Conservation (phyloP, 2,888 invertebrate species). For the Tetanocera ferruginea region DNA sequence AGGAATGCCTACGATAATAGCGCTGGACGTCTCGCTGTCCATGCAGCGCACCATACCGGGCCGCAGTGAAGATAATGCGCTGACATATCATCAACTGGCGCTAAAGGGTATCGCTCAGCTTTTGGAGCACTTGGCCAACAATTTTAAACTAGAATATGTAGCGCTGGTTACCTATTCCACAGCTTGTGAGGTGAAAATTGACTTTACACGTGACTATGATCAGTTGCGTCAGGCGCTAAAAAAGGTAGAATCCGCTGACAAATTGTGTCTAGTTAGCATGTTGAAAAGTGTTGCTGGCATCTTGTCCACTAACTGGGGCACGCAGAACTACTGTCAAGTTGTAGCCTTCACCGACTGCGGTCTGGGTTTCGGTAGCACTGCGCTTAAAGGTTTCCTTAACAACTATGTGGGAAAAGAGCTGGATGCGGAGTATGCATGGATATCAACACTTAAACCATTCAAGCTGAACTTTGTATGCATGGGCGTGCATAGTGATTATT, state of each 20-base stretch:
- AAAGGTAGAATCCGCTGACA: slow-evolving; percentile 86
- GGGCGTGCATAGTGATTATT: slow-evolving; percentile 76
- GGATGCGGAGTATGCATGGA: slow-evolving; percentile 72
- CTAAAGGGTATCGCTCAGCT: slow-evolving; percentile 65
- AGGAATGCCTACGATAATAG: slow-evolving; percentile 69
- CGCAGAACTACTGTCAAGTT: slow-evolving; percentile 86
- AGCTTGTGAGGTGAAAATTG: slow-evolving; percentile 75
- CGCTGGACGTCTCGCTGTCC: slow-evolving; percentile 68
- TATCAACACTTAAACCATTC: slow-evolving; percentile 85
- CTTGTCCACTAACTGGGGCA: slow-evolving; percentile 91
- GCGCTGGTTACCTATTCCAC: slow-evolving; percentile 63
- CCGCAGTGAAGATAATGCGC: slow-evolving; percentile 62
- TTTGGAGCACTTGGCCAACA: slow-evolving; percentile 63
- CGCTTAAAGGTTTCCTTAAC: slow-evolving; percentile 74
- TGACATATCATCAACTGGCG: slow-evolving; percentile 67
- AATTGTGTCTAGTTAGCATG: slow-evolving; percentile 86
- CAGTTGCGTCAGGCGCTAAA: slow-evolving; percentile 81
- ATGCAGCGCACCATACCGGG: slow-evolving; percentile 67
- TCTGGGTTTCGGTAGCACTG: slow-evolving; percentile 74
- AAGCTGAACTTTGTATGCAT: slow-evolving; percentile 84
- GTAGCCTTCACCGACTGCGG: slow-evolving; percentile 84
- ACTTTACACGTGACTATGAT: slow-evolving; percentile 92
- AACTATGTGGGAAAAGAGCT: slow-evolving; percentile 54
- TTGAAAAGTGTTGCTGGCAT: slow-evolving; percentile 84
- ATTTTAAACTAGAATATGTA: slow-evolving; percentile 66